Evolutionary conservation across 2,797 vertebrate genomes (phyloP), one percentile per base, ranked within the genome.

Genomic region (Poecilia picta): DNA sequence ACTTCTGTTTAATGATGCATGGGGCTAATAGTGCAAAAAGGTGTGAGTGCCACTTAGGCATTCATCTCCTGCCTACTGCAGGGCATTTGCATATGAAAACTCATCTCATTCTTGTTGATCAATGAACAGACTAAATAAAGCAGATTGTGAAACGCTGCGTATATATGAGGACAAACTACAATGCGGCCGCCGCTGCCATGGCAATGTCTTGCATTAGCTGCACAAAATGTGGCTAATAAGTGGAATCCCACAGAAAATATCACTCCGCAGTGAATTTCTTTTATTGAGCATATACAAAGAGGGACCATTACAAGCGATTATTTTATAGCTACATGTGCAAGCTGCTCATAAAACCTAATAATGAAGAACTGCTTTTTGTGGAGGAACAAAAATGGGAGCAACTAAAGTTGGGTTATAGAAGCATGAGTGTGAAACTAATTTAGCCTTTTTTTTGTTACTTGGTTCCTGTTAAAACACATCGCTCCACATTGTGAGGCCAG

Each of bases 81-180:
- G 90, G 89, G 85, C 85, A 81, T 85, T 78, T 87, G 88, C 89
- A 91, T 86, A 85, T 76, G 62, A 88, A 89, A 88, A 86, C 80
- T 81, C 74, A 74, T 82, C 80, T 89, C 88, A 90, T 92, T 89
- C 87, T 71, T 72, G 82, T 81, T 90, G 90, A 92, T 92, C 86
- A 92, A 92, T 90, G 91, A 75, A 73, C 16, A 10, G 77, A 74
- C 86, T 79, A 87, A 93, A 91, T 89, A 89, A 85, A 87, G 87
- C 78, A 41, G 85, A 91, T 82, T 74, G 76, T 41, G 66, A 74
- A 84, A 72, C 45, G 78, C 73, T 28, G 77, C 1, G 31, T 62
- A 55, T 82, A 85, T 83, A 79, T 46, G 68, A 85, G 90, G 78
- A 85, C 47, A 77, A 82, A 89, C 71, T 76, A 74, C 64, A 83